Evolutionary conservation across 2,888 invertebrate genomes (phyloP), one percentile per base, ranked within the genome.

Genomic region (Cephalotes varians): DNA sequence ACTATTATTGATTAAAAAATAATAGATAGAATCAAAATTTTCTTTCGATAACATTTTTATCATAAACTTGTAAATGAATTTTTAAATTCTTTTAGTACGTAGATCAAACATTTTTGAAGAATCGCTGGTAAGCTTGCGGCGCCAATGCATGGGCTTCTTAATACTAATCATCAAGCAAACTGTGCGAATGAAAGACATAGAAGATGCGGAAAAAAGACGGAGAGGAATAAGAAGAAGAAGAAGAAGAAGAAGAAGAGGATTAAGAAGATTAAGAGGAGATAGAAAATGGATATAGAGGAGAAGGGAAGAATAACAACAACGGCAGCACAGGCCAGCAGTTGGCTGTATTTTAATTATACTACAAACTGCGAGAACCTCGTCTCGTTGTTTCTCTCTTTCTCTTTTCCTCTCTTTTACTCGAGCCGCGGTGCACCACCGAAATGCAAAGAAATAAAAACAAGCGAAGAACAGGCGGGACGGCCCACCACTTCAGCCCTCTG

Each of bases 281-380:
- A 79, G 73, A 79, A 79, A 79, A 82, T 79, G 72, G 81, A 79
- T 82, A 84, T 82, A 62, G 79, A 81, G 73, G 82, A 72, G 73
- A 65, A 80, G 82, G 73, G 85, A 87, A 81, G 80, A 84, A 82
- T 83, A 89, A 87, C 87, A 86, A 87, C 84, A 87, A 88, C 73
- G 86, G 90, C 89, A 91, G 87, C 91, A 90, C 87, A 86, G 90
- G 88, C 91, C 85, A 89, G 90, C 92, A 92, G 93, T 93, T 93
- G 93, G 91, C 93, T 93, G 94, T 94, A 93, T 94, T 94, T 91
- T 91, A 91, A 91, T 91, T 91, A 91, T 91, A 91, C 90, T 88
- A 86, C 91, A 91, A 90, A 85, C 91, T 89, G 87, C 86, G 86
- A 91, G 87, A 90, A 87, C 90, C 91, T 90, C 91, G 91, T 91